Evolutionary conservation across 2,113 vertebrate genomes (phyloP).

Genomic region (Elanoides forficatus): DNA sequence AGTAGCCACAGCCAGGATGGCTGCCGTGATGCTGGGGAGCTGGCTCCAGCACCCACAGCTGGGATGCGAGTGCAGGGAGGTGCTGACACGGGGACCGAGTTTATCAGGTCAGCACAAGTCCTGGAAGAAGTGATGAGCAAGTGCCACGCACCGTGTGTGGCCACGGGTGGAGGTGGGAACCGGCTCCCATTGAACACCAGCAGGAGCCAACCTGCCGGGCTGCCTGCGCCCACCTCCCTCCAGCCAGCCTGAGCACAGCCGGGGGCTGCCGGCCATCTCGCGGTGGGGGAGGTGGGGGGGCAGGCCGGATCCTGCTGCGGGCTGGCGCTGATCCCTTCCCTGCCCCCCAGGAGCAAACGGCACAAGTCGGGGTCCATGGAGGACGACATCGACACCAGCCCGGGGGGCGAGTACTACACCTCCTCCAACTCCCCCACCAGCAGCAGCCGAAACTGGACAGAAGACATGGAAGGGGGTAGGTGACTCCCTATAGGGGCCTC

Average conservation of each 20-base stretch:
- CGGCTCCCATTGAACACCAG: accelerated
- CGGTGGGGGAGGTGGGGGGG: too few relatives aligned
- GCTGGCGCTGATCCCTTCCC: background rate
- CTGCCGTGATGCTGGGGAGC: background rate
- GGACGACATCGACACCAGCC: slow-evolving; percentile 93
- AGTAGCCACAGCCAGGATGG: background rate
- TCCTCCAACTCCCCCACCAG: slow-evolving; percentile 94
- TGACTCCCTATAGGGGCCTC: background rate
- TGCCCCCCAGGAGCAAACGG: slow-evolving; percentile 86
- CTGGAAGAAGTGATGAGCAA: background rate
- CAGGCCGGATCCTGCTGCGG: too few relatives aligned
- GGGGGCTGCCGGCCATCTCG: too few relatives aligned
- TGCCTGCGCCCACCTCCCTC: background rate
- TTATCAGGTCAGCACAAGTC: background rate
- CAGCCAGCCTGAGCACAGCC: background rate
- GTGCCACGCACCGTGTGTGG: background rate
- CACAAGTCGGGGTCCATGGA: slow-evolving; percentile 97
- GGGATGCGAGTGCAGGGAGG: background rate
- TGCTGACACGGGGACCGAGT: background rate
- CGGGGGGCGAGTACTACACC: slow-evolving; percentile 93
- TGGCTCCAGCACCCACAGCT: background rate
- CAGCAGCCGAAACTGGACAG: slow-evolving; percentile 96
- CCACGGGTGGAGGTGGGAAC: background rate
- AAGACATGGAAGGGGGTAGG: slow-evolving; percentile 97
- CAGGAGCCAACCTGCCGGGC: background rate